These are phyloP conservation scores for Cotesia typhae DNA, from an alignment of 1,140 invertebrate genomes.

Conservation along the genomic window DNA sequence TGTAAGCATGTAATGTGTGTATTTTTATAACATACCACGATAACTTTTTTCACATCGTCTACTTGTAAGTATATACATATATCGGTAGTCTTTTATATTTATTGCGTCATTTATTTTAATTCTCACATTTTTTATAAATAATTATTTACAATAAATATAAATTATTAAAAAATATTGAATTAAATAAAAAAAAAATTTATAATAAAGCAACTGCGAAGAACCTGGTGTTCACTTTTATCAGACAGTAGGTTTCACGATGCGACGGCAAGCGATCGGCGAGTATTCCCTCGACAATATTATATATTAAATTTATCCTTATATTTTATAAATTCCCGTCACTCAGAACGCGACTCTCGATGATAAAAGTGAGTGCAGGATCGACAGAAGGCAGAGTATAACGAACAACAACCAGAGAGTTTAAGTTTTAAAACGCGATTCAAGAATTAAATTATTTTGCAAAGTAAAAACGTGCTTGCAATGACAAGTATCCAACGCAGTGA, in stretches of 20 bases:
- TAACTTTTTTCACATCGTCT: not conserved
- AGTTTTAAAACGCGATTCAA: conserved; percentile 5
- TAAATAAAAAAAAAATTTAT: no score
- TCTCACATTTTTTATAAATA: no score
- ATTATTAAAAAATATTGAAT: no score
- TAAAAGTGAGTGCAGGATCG: not conserved
- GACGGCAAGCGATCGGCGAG: not conserved
- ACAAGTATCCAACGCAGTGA: not conserved
- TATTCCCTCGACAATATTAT: not conserved
- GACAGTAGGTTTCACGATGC: conserved; percentile 11
- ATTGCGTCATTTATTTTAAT: no score
- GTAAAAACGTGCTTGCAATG: conserved; percentile 3
- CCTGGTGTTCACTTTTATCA: no score
- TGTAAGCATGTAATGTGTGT: no score
- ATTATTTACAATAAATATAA: no score
- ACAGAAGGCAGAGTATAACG: not conserved
- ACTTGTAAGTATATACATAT: not conserved
- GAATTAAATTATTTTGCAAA: conserved; percentile 28
- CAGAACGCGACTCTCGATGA: not conserved
- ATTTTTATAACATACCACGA: not conserved
- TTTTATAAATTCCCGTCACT: conserved; percentile 27
- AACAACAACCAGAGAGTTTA: no score
- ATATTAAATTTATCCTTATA: no score
- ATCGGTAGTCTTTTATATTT: conserved; percentile 4
- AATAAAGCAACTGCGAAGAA: no score